Conservation (phyloP, 2,797 vertebrate genomes). For the Salarias fasciatus region DNA sequence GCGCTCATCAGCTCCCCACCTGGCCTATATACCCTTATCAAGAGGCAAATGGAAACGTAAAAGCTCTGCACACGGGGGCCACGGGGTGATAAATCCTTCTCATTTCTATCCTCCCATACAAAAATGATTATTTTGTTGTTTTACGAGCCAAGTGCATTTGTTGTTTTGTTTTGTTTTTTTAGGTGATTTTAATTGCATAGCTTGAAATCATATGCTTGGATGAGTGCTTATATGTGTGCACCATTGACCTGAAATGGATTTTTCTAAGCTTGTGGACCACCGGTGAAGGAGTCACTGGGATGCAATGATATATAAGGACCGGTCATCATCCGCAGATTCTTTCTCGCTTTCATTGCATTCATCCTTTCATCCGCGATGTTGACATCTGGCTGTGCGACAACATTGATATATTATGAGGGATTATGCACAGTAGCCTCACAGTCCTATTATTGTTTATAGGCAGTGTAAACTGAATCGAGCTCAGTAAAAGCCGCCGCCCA, state of each 20-base stretch:
- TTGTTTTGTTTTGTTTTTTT: too few relatives aligned
- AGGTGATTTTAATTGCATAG: slow-evolving; percentile 15
- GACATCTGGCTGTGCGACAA: not conserved
- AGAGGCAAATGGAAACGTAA: slow-evolving; percentile 30
- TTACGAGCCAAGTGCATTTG: not conserved
- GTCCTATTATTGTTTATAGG: slow-evolving; percentile 21
- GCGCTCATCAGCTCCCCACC: slow-evolving; percentile 33
- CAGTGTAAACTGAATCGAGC: slow-evolving; percentile 19
- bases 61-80: slow-evolving; percentile 19
- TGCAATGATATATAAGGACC: too few relatives aligned
- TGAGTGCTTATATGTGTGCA: not conserved
- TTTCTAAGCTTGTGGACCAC: not conserved
- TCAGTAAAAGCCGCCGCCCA: slow-evolving; percentile 1
- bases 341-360: too few relatives aligned
- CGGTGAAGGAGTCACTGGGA: too few relatives aligned
- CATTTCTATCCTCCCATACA: not conserved
- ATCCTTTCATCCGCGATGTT: too few relatives aligned
- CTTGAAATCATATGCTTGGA: slow-evolving; percentile 10
- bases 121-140: slow-evolving; percentile 2
- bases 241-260: not conserved
- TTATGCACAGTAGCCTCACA: slow-evolving; percentile 7
- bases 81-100: slow-evolving; percentile 21
- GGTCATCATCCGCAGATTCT: too few relatives aligned
- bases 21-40: slow-evolving; percentile 16
- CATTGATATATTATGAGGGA: slow-evolving; percentile 18